These are phyloP conservation scores for Papilio protenor DNA, from an alignment of 2,888 invertebrate species.

Conservation along the genomic window DNA sequence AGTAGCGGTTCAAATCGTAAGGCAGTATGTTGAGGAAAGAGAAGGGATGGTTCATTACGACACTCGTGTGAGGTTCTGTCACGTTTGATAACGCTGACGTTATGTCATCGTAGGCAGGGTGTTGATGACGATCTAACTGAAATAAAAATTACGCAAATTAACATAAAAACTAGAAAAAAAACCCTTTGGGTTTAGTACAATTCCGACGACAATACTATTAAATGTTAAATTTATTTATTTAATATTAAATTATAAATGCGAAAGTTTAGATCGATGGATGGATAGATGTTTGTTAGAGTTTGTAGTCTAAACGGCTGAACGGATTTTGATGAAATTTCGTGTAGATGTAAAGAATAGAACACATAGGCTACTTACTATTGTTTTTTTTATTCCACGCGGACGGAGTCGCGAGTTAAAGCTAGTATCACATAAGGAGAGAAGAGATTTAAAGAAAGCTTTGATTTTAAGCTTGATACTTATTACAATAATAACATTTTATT, in stretches of 20 bases:
- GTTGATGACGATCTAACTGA: conserved; percentile 79
- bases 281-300: too few species aligned
- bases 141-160: conserved; percentile 44
- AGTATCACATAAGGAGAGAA: too few species aligned
- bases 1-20: conserved; percentile 86
- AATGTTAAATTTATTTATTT: too few species aligned
- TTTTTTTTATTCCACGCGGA: too few species aligned
- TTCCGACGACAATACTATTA: too few species aligned
- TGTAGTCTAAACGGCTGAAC: too few species aligned
- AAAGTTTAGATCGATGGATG: too few species aligned
- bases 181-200: neutral
- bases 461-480: neutral
- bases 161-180: neutral
- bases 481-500: neutral
- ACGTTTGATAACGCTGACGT: conserved; percentile 83
- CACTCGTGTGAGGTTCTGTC: conserved; percentile 79
- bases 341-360: too few species aligned
- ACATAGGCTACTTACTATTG: too few species aligned
- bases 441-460: neutral
- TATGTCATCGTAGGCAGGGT: conserved; percentile 84
- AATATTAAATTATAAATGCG: too few species aligned
- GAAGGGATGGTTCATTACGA: conserved; percentile 77
- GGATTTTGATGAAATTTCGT: too few species aligned
- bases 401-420: too few species aligned
- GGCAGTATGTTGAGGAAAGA: conserved; percentile 83